phyloP scores from a whole-genome alignment of 2,113 vertebrate genomes.

The Corynorhinus townsendii region DNA sequence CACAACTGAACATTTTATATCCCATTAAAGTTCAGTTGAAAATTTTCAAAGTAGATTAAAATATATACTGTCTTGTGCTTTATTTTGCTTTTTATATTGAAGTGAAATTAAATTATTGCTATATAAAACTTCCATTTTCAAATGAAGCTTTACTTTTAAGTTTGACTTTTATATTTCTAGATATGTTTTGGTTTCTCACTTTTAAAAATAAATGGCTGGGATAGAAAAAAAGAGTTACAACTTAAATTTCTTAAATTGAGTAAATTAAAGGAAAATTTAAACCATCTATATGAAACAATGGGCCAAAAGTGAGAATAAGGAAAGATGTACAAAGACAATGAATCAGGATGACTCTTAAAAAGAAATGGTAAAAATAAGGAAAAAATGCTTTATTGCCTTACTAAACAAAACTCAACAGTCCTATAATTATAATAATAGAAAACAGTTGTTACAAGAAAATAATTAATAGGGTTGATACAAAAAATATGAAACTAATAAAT shows the following conservation, averaged over 20 bases:
- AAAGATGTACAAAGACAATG: background rate
- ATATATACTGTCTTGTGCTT: background rate
- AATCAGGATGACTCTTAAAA: background rate
- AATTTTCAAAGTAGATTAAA: background rate
- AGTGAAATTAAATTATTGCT: background rate
- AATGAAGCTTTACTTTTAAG: conserved; percentile 16
- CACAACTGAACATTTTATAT: background rate
- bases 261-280: background rate
- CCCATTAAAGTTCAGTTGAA: background rate
- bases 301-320: background rate
- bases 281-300: background rate
- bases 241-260: background rate
- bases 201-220: background rate
- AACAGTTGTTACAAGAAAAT: background rate
- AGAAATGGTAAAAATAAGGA: background rate
- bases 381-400: background rate
- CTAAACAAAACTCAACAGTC: background rate
- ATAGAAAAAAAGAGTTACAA: background rate
- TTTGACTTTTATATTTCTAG: background rate
- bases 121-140: background rate
- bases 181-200: background rate
- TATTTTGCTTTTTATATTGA: background rate
- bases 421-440: background rate
- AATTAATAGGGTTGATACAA: background rate
- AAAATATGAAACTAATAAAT: background rate